Evolutionary conservation across 1,140 invertebrate species (phyloP), one percentile per base, ranked within the genome.

Genomic region (Zophobas atratus): DNA sequence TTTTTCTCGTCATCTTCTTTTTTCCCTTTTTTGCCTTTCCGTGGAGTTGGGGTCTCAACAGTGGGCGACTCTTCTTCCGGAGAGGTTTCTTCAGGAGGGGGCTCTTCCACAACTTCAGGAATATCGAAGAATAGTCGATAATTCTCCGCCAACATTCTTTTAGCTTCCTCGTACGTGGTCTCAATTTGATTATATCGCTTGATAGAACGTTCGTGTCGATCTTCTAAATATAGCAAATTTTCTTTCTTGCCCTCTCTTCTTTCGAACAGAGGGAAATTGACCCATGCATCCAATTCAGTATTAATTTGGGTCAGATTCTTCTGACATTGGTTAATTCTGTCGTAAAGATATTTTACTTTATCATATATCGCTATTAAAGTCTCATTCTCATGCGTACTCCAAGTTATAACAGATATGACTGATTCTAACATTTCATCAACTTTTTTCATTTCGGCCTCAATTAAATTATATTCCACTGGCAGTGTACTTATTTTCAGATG

Each of bases 191-290:
- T 83, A 77, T 92, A 93, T 36, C 91, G 86, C 79, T 87, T 87
- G 53, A 86, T 76, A 39, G 89, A 81, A 83, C 85, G 82, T 84
- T 92, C 87, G 43, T 88, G 85, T 33, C 89, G 84, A 77, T 94
- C 92, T n/a, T 89, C 88, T 1, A 92, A 81, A 72, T 87, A 87
- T 0, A 95, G 82, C 20, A 93, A 82, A 70, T 89, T 87, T 51
- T 92, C 90, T 76, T 89, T 88, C 82, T 90, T 92, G 0, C 88
- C 86, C 80, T 93, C 91, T 82, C 87, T 89, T 2, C 93, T 85
- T 79, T 92, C 90, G 84, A 93, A 93, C 33, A 96, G 85, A 20
- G 94, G 93, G 34, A 87, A 80, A 80, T 91, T 89, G 1, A 90
- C 91, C 94, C 94, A 96, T 0, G 86, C 84, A 5, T 90, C 89